phyloP scores from a whole-genome alignment of 2,888 invertebrate species.

The Eristalinus sepulchralis region DNA sequence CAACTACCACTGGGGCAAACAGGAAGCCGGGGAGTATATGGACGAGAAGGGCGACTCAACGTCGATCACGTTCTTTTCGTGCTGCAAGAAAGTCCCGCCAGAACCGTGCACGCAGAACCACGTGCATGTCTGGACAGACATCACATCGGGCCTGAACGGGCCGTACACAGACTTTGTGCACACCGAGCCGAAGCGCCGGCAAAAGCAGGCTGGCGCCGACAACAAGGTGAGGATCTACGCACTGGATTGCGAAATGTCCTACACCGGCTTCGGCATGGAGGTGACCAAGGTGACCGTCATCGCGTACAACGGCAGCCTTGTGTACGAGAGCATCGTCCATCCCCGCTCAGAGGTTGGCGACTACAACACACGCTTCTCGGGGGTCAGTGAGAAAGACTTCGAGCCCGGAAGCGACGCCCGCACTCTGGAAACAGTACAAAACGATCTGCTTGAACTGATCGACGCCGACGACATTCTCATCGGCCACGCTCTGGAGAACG shows the following conservation, averaged over 20 bases:
- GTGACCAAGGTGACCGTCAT: constrained; percentile 94
- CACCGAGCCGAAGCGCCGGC: constrained; percentile 80
- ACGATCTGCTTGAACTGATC: constrained; percentile 90
- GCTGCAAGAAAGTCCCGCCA: constrained; percentile 58
- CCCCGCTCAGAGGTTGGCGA: constrained; percentile 93
- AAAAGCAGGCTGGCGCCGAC: constrained; percentile 72
- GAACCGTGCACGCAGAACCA: constrained; percentile 86
- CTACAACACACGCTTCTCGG: constrained; percentile 97
- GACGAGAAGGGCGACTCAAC: constrained; percentile 76
- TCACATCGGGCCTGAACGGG: constrained; percentile 87
- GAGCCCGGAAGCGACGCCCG: constrained; percentile 83
- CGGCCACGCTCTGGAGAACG: constrained; percentile 97
- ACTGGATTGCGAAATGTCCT: constrained; percentile 98
- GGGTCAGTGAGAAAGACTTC: constrained; percentile 88
- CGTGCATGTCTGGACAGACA: constrained; percentile 90
- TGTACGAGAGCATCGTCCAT: constrained; percentile 92
- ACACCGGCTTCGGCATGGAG: constrained; percentile 92
- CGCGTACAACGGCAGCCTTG: constrained; percentile 86
- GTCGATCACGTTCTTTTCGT: constrained; percentile 57
- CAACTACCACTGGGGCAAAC: constrained; percentile 93
- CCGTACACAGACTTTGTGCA: constrained; percentile 86
- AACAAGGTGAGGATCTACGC: constrained; percentile 84
- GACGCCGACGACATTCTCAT: constrained; percentile 93
- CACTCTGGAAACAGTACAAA: constrained; percentile 90
- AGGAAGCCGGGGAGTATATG: constrained; percentile 81